These are phyloP conservation scores for Anguilla anguilla DNA, from an alignment of 2,797 vertebrate genomes.

Conservation along the genomic window DNA sequence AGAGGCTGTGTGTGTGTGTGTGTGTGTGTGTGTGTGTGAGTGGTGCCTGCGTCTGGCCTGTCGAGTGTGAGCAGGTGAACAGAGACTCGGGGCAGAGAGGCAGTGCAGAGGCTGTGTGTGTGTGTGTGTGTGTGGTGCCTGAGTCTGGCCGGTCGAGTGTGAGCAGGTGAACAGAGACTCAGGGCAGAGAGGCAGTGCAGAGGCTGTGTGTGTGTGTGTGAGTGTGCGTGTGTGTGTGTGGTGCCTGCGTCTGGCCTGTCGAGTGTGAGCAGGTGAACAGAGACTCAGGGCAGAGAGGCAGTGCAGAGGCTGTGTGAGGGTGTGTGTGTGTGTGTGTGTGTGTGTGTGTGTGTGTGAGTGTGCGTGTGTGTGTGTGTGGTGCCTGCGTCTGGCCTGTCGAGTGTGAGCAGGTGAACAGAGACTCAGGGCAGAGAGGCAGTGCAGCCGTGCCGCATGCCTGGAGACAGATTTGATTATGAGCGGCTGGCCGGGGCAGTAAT, in stretches of 20 bases:
- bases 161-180: no score
- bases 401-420: slow-evolving; percentile 1
- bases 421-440: background rate
- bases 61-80: background rate
- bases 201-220: background rate
- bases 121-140: background rate
- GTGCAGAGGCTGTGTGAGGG: no score
- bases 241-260: background rate
- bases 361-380: background rate
- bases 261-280: slow-evolving; percentile 7
- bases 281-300: background rate
- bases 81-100: no score
- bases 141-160: no score
- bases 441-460: slow-evolving; percentile 28
- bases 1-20: background rate
- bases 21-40: no score
- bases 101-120: background rate
- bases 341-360: background rate
- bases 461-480: slow-evolving; percentile 43
- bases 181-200: no score
- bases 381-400: background rate
- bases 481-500: slow-evolving; percentile 29
- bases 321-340: background rate
- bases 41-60: background rate
- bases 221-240: background rate